Percentiles rank a stretch among this genome's conserved stretches.
Evolutionary conservation across 2,113 vertebrate species (phyloP).

Genomic region (Elgaria multicarinata): DNA sequence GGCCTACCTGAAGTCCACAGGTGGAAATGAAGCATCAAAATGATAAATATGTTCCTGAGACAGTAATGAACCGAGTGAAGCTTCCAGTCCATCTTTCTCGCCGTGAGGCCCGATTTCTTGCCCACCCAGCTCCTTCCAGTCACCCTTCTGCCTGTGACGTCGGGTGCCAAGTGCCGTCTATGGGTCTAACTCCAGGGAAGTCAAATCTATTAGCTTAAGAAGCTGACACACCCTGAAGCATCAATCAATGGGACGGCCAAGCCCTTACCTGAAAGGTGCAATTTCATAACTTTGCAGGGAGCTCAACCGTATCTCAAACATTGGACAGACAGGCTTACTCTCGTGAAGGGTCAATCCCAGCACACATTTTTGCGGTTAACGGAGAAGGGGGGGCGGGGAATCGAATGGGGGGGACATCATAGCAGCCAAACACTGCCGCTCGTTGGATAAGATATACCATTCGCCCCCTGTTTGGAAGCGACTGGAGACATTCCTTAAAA

Average conservation of each 20-base stretch:
- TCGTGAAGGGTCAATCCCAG: accelerated
- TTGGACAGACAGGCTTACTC: background rate
- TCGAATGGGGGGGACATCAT: accelerated
- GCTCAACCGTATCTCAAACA: background rate
- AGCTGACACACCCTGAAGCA: conserved; percentile 68
- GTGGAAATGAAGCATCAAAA: conserved; percentile 41
- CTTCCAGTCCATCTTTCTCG: conserved; percentile 56
- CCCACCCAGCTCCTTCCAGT: background rate
- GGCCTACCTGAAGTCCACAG: conserved; percentile 51
- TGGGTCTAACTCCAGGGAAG: conserved; percentile 49
- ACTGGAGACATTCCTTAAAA: background rate
- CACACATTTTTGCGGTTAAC: background rate
- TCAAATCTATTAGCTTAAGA: conserved; percentile 60
- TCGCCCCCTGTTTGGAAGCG: background rate
- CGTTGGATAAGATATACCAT: background rate
- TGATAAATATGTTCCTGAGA: background rate
- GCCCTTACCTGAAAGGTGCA: conserved; percentile 4
- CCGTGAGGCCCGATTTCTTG: conserved; percentile 24
- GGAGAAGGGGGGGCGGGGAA: background rate
- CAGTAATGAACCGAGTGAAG: background rate
- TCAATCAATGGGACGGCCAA: conserved; percentile 40
- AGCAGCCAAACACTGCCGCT: background rate
- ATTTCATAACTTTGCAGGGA: background rate
- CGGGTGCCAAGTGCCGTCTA: conserved; percentile 62
- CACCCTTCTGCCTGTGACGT: conserved; percentile 38